Evolutionary conservation across 1,140 invertebrate species (phyloP), one percentile per base, ranked within the genome.

Genomic region (Ruditapes philippinarum): DNA sequence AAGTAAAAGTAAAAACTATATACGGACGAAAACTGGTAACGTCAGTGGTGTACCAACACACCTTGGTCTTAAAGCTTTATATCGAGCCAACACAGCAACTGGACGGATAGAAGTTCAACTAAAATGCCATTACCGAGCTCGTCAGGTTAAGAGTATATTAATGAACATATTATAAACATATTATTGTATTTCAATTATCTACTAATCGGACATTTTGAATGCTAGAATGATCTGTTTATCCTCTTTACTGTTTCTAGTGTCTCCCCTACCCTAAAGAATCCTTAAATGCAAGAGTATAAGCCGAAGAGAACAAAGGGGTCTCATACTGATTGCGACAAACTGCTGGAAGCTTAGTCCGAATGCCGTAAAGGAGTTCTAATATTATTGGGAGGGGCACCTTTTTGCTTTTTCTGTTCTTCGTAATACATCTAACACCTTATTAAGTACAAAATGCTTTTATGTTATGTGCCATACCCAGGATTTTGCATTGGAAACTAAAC

Each of bases 201-300:
- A 65, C n/a, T 9, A n/a, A n/a, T 9, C n/a, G 60, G 60, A 33
- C 31, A 65, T 65, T n/a, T n/a, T 65, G 9, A 33, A 65, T 65
- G n/a, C 60, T n/a, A 9, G 9, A n/a, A 9, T 9, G 60, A 65
- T 9, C 60, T 65, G 22, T 65, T 65, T 65, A 65, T 25, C 60
- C 7, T n/a, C n/a, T 65, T 65, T 65, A 12, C n/a, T 65, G 60
- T 65, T 9, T 12, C 31, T 65, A n/a, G 9, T 25, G n/a, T 65
- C 60, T 65, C n/a, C n/a, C 60, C 60, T 65, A 65, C 60, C 60
- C 60, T 65, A 65, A 65, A 65, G n/a, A 65, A 9, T n/a, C 60
- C 60, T 12, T 12, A 33, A 65, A 65, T 65, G 60, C 45, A 49
- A 49, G 7, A 65, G 9, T 65, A n/a, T 65, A 65, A 49, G 45